phyloP scores from a whole-genome alignment of 2,888 invertebrate genomes.

The Tinea trinotella region DNA sequence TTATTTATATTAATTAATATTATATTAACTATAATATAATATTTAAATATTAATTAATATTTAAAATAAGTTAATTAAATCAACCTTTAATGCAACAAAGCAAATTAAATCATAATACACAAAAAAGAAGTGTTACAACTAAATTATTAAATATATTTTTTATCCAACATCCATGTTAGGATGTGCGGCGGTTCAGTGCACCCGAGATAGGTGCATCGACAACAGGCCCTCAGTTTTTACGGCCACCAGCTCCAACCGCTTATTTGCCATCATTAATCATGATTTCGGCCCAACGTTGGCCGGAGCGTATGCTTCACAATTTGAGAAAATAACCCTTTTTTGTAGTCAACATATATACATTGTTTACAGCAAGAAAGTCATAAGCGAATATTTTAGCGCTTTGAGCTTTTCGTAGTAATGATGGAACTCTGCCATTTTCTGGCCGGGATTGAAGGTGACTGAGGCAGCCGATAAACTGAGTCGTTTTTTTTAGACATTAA shows the following conservation, averaged over 20 bases:
- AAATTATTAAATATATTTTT: constrained; percentile 5
- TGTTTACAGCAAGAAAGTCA: too few species aligned
- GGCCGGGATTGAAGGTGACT: too few species aligned
- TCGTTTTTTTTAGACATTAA: too few species aligned
- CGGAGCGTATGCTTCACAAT: constrained; percentile 51
- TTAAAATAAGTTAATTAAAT: too few species aligned
- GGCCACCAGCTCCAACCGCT: constrained; percentile 57
- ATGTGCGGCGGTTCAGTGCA: constrained; percentile 39
- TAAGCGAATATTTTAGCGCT: too few species aligned
- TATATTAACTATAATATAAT: too few species aligned
- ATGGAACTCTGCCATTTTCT: too few species aligned
- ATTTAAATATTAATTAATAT: too few species aligned
- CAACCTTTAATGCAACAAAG: neutral
- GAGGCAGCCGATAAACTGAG: too few species aligned
- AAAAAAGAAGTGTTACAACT: constrained; percentile 2
- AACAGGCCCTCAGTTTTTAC: constrained; percentile 38
- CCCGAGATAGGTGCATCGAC: constrained; percentile 28
- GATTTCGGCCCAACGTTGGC: constrained; percentile 59
- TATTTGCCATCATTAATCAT: constrained; percentile 73
- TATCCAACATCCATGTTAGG: neutral
- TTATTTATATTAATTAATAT: too few species aligned
- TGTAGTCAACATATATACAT: neutral
- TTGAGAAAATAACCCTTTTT: constrained; percentile 44
- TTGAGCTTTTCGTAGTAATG: too few species aligned
- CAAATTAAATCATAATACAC: neutral